Conservation (phyloP, 2,113 vertebrate species). For the Sinocyclocheilus rhinocerous region DNA sequence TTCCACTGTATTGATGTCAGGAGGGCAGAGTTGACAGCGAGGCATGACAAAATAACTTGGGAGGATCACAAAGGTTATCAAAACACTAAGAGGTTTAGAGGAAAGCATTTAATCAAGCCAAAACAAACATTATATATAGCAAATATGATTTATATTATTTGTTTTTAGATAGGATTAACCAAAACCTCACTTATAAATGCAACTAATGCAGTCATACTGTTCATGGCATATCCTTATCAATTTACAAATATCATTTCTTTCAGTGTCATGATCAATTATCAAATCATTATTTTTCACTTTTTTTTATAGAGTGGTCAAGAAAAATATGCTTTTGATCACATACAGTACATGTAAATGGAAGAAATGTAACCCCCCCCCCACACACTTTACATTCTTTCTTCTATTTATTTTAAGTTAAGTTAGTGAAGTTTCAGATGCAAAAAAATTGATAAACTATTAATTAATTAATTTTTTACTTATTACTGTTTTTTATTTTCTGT, state of each 20-base stretch:
- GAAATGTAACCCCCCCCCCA: background rate
- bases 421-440: background rate
- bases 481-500: too few species aligned
- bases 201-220: background rate
- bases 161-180: background rate
- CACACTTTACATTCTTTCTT: background rate
- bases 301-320: background rate
- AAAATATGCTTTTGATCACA: background rate
- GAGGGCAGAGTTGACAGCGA: background rate
- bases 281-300: background rate
- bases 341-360: background rate
- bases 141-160: background rate
- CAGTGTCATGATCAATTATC: background rate
- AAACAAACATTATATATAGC: background rate
- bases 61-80: conserved; percentile 22
- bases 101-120: conserved; percentile 5
- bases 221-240: background rate
- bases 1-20: background rate
- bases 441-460: too few species aligned
- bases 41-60: conserved; percentile 17
- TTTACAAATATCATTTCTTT: background rate
- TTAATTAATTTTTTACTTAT: too few species aligned
- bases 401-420: background rate
- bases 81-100: background rate
- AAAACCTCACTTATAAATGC: background rate